Conservation (phyloP, 2,888 invertebrate species). For the Orthosia gracilis region DNA sequence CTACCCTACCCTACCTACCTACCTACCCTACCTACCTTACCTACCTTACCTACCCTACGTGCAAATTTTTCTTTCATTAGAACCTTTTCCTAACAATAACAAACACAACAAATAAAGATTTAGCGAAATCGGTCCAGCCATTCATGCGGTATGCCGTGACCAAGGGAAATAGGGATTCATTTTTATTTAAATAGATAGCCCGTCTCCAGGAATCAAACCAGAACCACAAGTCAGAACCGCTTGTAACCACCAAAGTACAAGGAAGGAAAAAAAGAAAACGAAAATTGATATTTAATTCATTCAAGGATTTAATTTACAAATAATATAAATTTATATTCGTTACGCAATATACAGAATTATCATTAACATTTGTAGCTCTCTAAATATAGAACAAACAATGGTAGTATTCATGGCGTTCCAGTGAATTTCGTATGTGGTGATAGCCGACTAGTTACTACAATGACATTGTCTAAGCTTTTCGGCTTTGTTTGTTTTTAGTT, state of each 20-base stretch:
- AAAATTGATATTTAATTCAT: constrained; percentile 29
- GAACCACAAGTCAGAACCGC: neutral
- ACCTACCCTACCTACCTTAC: no score
- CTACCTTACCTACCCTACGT: no score
- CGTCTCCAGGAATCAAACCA: neutral
- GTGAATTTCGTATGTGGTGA: constrained; percentile 60
- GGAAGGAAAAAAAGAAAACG: constrained; percentile 24
- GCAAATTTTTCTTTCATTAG: no score
- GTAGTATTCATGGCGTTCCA: constrained; percentile 65
- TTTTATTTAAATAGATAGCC: no score
- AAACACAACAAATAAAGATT: no score
- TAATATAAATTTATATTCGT: constrained; percentile 12
- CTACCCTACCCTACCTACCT: no score
- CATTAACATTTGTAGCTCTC: constrained; percentile 64
- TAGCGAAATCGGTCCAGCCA: no score
- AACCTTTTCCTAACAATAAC: no score
- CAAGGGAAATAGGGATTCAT: no score
- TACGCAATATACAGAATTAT: constrained; percentile 61
- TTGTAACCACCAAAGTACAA: neutral
- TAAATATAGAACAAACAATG: constrained; percentile 78
- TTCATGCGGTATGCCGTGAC: no score
- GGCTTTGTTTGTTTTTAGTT: neutral
- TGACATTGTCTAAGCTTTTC: constrained; percentile 28
- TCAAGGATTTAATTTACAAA: constrained; percentile 37
- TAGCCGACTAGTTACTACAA: constrained; percentile 23